phyloP scores from a whole-genome alignment of 1,140 invertebrate genomes.

The Tenebrio molitor region DNA sequence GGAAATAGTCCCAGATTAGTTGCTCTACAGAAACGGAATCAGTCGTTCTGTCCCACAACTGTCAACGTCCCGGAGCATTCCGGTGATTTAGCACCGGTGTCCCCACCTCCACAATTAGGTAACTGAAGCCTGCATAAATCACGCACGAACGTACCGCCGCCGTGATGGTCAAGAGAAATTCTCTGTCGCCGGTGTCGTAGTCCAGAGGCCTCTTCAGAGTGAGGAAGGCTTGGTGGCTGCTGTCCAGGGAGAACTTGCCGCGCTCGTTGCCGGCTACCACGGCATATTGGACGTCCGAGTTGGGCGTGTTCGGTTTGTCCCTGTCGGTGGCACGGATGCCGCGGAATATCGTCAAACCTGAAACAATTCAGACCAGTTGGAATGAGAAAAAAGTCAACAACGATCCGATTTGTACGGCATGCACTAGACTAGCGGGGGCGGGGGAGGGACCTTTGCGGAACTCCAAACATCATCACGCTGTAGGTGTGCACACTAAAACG shows the following conservation, averaged over 20 bases:
- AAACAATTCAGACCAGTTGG: no score
- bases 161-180: conserved; percentile 81
- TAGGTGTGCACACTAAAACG: no score
- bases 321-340: conserved; percentile 84
- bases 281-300: conserved; percentile 88
- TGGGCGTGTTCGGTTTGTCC: conserved; percentile 90
- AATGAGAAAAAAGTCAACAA: no score
- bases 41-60: no score
- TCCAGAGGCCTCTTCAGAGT: conserved; percentile 81
- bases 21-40: no score
- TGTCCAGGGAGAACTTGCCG: conserved; percentile 83
- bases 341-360: conserved; percentile 85
- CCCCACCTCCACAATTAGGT: background rate
- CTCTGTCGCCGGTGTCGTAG: conserved; percentile 82
- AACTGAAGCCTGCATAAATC: conserved; percentile 1
- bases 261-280: conserved; percentile 83
- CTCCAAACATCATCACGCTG: no score
- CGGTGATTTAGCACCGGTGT: background rate
- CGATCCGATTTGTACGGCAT: no score
- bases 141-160: conserved; percentile 76
- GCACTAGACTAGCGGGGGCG: no score
- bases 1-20: no score
- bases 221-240: conserved; percentile 80
- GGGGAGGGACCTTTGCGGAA: no score
- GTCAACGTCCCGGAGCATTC: no score